Evolutionary conservation across 2,113 vertebrate species (phyloP).

Genomic region (Dicrurus megarhynchus): DNA sequence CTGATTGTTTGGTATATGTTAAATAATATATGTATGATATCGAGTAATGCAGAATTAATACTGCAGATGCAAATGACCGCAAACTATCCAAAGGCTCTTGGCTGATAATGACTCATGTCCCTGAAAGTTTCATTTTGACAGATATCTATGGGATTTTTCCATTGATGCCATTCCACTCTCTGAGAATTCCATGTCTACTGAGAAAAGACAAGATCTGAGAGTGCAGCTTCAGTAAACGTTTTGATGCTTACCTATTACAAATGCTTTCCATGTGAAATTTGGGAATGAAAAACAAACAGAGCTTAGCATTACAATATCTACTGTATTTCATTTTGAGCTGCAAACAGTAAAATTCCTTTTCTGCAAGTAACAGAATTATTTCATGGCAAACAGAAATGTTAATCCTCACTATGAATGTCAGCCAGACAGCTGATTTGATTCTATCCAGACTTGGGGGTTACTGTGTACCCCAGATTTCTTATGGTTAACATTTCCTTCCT

Average conservation of each 20-base stretch:
- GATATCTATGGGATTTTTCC: conserved; percentile 50
- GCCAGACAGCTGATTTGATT: neutral
- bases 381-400: neutral
- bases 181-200: no score
- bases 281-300: conserved; percentile 9
- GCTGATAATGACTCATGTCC: conserved; percentile 52
- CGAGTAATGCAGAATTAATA: neutral
- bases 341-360: neutral
- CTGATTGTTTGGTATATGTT: neutral
- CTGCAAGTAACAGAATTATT: neutral
- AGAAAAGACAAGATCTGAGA: conserved; percentile 39
- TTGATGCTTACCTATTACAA: conserved; percentile 7
- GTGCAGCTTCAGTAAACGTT: conserved; percentile 15
- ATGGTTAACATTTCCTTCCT: neutral
- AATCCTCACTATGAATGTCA: neutral
- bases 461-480: neutral
- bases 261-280: neutral
- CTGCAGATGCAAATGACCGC: neutral
- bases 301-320: neutral
- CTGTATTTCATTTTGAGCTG: neutral
- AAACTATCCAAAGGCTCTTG: conserved; percentile 35
- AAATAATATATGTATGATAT: neutral
- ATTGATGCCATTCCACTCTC: neutral
- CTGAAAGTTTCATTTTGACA: conserved; percentile 63
- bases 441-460: neutral